Base-by-base conservation (phyloP, 2,113 vertebrate species). In the Pyrgilauda ruficollis region DNA sequence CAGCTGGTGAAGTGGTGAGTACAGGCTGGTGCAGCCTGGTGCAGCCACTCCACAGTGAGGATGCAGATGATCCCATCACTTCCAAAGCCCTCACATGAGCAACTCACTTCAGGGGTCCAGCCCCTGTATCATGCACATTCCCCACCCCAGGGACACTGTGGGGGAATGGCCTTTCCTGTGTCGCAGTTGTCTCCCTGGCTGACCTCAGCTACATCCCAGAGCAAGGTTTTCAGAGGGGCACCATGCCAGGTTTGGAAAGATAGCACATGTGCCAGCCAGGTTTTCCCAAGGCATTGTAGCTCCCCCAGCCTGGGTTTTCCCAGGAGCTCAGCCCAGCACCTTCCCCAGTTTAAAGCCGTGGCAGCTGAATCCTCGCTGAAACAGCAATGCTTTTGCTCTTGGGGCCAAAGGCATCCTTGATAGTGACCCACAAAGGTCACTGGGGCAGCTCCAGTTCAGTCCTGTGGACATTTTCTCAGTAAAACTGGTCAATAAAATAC, bases 111-210 rank as follows among this genome's bases (percentile, higher is more conserved):
- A 23, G 58, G 37, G 33, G 9, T 67, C 43, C 0, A 1, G 3
- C 5, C 17, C 12, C 5, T 0, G 0, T 6, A 20, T 4, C 46
- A 43, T 0, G 0, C 55, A 56, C 17, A 28, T 41, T 26, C 74
- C 49, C 33, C 4, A 1, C 30, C 19, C 49, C 73, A 81, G 59
- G 52, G 35, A 18, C 1, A 2, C 73, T 2, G 0, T 1, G 33
- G 22, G 33, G 33, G 7, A 39, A 44, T 18, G 35, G 30, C 28
- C 30, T 59, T 87, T 74, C 44, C 49, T 41, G 1, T 23, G 10
- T 26, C 0, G 0, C 11, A 77, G 3, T 50, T 63, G 50, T 66
- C 27, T 75, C n/a, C 41, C 64, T 62, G 79, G 20, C 55, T 66
- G 37, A 58, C 72, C 66, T 62, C 6, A 8, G 46, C 7, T 11